These are phyloP conservation scores for Cosmopolites sordidus DNA, from an alignment of 2,888 invertebrate genomes.

Conservation along the genomic window DNA sequence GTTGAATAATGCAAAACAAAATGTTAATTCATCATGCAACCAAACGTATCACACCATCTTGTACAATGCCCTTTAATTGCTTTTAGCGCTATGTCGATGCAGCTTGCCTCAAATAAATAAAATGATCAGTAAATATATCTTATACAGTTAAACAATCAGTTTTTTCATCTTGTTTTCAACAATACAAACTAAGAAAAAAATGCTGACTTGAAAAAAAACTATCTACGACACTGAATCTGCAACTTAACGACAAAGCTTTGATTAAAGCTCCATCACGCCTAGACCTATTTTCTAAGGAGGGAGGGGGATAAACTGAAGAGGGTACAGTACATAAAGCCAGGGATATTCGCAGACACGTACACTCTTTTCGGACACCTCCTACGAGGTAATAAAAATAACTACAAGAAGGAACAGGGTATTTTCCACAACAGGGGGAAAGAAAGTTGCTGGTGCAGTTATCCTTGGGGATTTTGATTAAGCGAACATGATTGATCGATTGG, in stretches of 20 bases:
- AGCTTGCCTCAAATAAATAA: too few species aligned
- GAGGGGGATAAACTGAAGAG: constrained; percentile 2
- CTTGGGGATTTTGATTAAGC: constrained; percentile 8
- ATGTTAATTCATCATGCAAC: too few species aligned
- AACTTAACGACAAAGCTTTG: constrained; percentile 7
- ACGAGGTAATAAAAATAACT: constrained; percentile 16
- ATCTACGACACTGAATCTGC: not conserved
- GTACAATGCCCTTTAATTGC: too few species aligned
- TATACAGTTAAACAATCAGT: too few species aligned
- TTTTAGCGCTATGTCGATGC: too few species aligned
- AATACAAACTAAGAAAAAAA: too few species aligned
- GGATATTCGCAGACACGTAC: constrained; percentile 9
- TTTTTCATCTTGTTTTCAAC: too few species aligned
- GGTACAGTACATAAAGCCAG: constrained; percentile 7
- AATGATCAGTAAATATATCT: too few species aligned
- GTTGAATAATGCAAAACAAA: too few species aligned
- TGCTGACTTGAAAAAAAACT: too few species aligned
- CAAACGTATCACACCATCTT: too few species aligned
- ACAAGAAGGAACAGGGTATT: constrained; percentile 6
- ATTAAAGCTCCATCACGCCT: constrained; percentile 16
- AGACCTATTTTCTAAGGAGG: constrained; percentile 1
- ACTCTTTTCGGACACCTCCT: constrained; percentile 11
- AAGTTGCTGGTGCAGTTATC: not conserved
- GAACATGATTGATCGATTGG: constrained; percentile 9
- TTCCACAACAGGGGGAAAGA: not conserved